Evolutionary conservation across 2,113 vertebrate genomes (phyloP).

Genomic region (Mesembrinibis cayennensis): DNA sequence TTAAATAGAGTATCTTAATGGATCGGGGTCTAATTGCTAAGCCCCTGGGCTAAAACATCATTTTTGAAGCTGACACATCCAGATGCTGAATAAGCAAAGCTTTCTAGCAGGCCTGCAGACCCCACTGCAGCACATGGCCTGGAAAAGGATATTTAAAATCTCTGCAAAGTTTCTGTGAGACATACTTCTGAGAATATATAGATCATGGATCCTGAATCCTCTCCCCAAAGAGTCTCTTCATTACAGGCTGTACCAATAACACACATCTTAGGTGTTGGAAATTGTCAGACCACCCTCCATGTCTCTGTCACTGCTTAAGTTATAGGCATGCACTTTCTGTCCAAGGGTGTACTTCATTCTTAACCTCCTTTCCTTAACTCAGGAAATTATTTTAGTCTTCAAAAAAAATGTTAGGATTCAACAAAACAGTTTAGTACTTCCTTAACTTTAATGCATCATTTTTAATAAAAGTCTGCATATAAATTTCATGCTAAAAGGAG

Average conservation of each 20-base stretch:
- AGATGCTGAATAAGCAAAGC: constrained; percentile 36
- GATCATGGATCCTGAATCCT: not conserved
- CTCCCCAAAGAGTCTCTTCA: not conserved
- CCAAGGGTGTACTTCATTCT: not conserved
- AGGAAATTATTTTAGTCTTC: not conserved
- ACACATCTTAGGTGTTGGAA: not conserved
- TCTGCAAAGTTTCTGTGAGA: not conserved
- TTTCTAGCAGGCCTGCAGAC: not conserved
- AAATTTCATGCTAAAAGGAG: not conserved
- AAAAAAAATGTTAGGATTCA: not conserved
- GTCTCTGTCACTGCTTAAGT: not conserved
- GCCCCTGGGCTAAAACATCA: not conserved
- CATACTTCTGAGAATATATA: not conserved
- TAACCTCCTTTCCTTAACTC: not conserved
- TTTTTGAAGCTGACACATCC: constrained; percentile 18
- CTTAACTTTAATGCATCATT: not conserved
- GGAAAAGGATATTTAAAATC: not conserved
- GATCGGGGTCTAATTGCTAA: constrained; percentile 10
- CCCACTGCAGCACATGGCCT: not conserved
- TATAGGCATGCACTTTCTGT: not conserved
- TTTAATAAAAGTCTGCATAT: not conserved
- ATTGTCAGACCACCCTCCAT: not conserved
- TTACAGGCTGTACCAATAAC: not conserved
- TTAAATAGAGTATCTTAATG: constrained; percentile 26
- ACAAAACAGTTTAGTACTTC: not conserved